Evolutionary conservation across 2,113 vertebrate species (phyloP).

Genomic region (Syngnathus floridae): DNA sequence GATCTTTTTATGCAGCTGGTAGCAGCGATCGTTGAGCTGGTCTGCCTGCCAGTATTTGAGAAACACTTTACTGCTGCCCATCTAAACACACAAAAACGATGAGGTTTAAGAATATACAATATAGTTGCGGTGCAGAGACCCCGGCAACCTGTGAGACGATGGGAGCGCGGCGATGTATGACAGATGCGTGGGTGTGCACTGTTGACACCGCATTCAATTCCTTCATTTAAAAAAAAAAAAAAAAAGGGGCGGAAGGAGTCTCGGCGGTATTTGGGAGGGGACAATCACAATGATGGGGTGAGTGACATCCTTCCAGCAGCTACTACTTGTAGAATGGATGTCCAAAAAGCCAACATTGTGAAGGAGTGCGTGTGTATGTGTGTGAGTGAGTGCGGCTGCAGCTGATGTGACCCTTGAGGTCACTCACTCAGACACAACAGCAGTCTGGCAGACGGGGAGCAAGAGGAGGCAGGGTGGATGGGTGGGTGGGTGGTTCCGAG

Average conservation of each 20-base stretch:
- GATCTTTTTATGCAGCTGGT: constrained; percentile 84
- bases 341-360: constrained; percentile 31
- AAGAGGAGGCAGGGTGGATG: constrained; percentile 16
- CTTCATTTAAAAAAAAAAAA: constrained; percentile 9
- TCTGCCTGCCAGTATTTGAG: constrained; percentile 91
- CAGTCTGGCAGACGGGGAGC: constrained; percentile 57
- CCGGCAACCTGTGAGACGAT: neutral
- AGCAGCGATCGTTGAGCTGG: constrained; percentile 85
- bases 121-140: neutral
- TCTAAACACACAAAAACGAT: constrained; percentile 59
- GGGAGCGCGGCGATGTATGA: constrained; percentile 16
- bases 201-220: constrained; percentile 31
- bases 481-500: constrained; percentile 7
- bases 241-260: constrained; percentile 22
- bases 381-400: constrained; percentile 38
- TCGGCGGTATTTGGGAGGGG: neutral
- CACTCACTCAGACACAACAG: constrained; percentile 68
- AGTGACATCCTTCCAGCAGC: constrained; percentile 36
- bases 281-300: constrained; percentile 1
- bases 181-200: constrained; percentile 41
- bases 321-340: constrained; percentile 25
- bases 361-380: constrained; percentile 33
- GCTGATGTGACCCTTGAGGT: constrained; percentile 54
- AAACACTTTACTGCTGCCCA: constrained; percentile 86
- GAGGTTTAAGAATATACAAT: neutral